Base-by-base conservation (phyloP, 2,797 vertebrate species). In the Pachyuromys duprasi region DNA sequence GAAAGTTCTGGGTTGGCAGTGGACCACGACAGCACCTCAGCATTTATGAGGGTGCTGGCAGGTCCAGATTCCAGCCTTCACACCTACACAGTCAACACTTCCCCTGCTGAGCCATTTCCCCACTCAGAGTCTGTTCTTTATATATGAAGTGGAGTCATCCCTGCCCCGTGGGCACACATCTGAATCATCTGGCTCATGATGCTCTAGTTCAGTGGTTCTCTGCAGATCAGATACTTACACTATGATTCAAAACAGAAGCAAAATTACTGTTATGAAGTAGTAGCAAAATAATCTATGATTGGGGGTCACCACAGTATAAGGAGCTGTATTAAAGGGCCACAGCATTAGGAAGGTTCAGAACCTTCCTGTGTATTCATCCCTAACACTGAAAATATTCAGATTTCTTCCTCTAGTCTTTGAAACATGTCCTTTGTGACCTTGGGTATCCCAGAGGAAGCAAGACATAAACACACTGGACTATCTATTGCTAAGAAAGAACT, bases 401-500 rank as follows among this genome's bases (percentile, higher is more conserved):
- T 93, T 90, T 15, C 8, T 89, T 31, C 5, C 18, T 87, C 28
- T 75, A 80, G 20, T 60, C 65, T 78, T 94, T 76, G 90, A 74
- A 93, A 53, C 3, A 72, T 33, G 17, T 62, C 45, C 18, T 93
- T 67, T 18, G 20, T 94, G 74, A 93, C 62, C 62, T 78, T 93
- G n/a, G 75, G 36, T 83, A 11, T 49, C 74, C 69, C 57, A 45
- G 57, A 92, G 24, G 57, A 89, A 87, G 83, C 81, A 92, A 95
- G 87, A 26, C 81, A 63, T 80, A 94, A 90, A 55, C 63, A 87
- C 39, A 82, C 78, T 42, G 82, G 24, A 93, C 62, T 87, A 82
- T 70, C 57, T 89, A 20, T 62, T 94, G 42, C 36, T 96, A 95
- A 89, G n/a, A 72, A 92, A 93, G 69, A 94, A 86, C 9, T 63